Evolutionary conservation across 2,888 invertebrate genomes (phyloP).

Genomic region (Zelleria hepariella): DNA sequence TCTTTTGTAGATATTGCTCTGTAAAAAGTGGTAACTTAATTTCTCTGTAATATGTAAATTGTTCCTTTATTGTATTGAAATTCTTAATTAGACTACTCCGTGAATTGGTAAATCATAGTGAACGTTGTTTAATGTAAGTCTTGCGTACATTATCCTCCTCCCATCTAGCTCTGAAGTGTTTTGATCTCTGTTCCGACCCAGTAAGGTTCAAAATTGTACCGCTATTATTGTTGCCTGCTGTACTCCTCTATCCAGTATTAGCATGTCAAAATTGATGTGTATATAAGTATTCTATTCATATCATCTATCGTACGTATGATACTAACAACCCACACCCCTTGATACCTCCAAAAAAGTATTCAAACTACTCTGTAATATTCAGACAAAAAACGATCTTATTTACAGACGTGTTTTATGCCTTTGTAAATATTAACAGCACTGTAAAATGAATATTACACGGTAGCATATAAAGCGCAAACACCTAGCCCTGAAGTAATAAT

Average conservation of each 20-base stretch:
- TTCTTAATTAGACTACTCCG: neutral
- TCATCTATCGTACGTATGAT: neutral
- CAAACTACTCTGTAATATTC: neutral
- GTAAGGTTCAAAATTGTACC: neutral
- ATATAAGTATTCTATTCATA: neutral
- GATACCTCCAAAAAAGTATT: neutral
- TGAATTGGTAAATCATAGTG: slow-evolving; percentile 9
- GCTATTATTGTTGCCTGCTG: neutral
- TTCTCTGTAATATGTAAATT: slow-evolving; percentile 47
- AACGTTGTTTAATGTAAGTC: slow-evolving; percentile 58
- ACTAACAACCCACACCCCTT: neutral
- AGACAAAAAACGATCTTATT: neutral
- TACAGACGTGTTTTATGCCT: neutral
- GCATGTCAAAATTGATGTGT: slow-evolving; percentile 4
- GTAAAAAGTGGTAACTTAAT: slow-evolving; percentile 66
- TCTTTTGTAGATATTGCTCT: slow-evolving; percentile 29
- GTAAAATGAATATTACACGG: neutral
- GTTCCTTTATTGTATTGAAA: slow-evolving; percentile 11
- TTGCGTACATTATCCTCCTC: slow-evolving; percentile 24
- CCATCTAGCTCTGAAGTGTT: neutral
- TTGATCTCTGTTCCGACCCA: neutral
- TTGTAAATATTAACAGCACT: slow-evolving; percentile 5
- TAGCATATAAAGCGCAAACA: neutral
- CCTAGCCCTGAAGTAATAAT: too few relatives aligned
- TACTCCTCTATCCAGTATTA: neutral